phyloP scores from a whole-genome alignment of 2,113 vertebrate species.

The Hypomesus transpacificus region DNA sequence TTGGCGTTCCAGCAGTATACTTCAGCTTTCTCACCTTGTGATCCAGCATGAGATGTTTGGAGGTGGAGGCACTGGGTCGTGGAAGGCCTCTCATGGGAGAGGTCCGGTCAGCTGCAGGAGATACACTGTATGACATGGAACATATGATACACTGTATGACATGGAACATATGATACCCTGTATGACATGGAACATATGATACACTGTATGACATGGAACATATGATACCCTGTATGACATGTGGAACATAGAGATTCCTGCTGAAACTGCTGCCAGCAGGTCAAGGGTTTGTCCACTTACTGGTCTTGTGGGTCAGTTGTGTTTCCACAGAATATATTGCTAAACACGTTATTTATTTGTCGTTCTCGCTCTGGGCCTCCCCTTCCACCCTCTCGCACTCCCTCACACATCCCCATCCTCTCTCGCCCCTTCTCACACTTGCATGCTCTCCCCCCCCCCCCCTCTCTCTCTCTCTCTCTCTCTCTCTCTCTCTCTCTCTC shows the following conservation, averaged over 20 bases:
- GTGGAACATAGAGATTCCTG: too few relatives aligned
- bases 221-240: too few relatives aligned
- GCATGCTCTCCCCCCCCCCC: background rate
- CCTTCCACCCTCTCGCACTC: background rate
- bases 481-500: background rate
- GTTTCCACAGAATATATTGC: background rate
- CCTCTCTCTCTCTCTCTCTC: constrained; percentile 1
- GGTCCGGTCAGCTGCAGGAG: too few relatives aligned
- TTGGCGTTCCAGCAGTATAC: background rate
- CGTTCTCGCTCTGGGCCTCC: background rate
- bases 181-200: too few relatives aligned
- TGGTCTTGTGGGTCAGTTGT: background rate
- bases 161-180: too few relatives aligned
- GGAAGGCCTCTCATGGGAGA: background rate
- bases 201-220: too few relatives aligned
- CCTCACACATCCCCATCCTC: too few relatives aligned
- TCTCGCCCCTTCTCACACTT: background rate
- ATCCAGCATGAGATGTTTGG: background rate
- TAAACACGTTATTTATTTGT: background rate
- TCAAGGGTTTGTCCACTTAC: background rate
- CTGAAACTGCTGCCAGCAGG: too few relatives aligned
- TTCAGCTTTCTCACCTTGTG: background rate
- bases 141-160: too few relatives aligned
- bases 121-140: too few relatives aligned
- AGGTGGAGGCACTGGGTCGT: background rate